These are phyloP conservation scores for Proales similis DNA, from an alignment of 1,140 invertebrate genomes.

Conservation along the genomic window DNA sequence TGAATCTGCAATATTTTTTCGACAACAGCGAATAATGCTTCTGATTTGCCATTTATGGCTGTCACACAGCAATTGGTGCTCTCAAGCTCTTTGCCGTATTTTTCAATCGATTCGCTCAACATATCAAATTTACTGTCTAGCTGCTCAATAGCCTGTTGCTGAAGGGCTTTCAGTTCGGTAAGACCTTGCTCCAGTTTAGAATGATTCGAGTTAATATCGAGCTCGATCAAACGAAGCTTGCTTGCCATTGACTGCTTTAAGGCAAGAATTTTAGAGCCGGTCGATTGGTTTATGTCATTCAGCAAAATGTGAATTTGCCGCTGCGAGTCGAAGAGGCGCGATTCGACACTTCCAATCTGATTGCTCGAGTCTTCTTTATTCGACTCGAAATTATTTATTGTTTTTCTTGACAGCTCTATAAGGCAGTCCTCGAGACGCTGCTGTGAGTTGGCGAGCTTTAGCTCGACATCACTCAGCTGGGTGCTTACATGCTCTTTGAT, in stretches of 20 bases:
- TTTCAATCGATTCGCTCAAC: no score
- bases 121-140: no score
- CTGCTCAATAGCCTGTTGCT: no score
- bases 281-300: neutral
- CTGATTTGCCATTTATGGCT: no score
- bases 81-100: no score
- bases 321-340: neutral
- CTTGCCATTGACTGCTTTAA: constrained; percentile 16
- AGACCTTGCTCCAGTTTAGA: constrained; percentile 17
- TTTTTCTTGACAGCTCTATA: constrained; percentile 30
- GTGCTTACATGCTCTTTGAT: constrained; percentile 7
- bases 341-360: constrained; percentile 8
- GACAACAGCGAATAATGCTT: no score
- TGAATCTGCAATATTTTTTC: no score
- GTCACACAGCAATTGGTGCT: no score
- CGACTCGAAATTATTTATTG: constrained; percentile 31
- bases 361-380: constrained; percentile 23
- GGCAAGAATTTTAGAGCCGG: constrained; percentile 1
- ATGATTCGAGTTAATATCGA: constrained; percentile 20
- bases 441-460: constrained; percentile 27
- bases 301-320: neutral
- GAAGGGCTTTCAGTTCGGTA: no score
- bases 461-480: constrained; percentile 28
- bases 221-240: no score
- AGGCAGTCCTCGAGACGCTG: constrained; percentile 32